Conservation (phyloP, 2,797 vertebrate genomes). For the Siniperca obscura region DNA sequence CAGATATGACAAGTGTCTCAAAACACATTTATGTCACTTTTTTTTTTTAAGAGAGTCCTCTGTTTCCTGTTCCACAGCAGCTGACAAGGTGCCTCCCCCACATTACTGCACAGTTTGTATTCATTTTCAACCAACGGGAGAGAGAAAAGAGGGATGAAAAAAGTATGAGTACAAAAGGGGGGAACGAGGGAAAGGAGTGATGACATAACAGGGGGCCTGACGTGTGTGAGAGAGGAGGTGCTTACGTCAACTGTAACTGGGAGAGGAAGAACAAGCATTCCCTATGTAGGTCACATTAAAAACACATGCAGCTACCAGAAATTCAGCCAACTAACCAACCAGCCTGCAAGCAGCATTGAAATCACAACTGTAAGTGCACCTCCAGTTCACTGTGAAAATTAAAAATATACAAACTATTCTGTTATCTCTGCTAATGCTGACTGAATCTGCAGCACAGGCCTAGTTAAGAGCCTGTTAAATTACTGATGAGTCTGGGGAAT, state of each 20-base stretch:
- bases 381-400: slow-evolving; percentile 25
- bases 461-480: slow-evolving; percentile 40
- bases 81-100: slow-evolving; percentile 25
- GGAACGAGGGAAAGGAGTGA: slow-evolving; percentile 43
- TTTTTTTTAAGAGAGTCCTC: not conserved
- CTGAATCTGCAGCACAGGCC: slow-evolving; percentile 30
- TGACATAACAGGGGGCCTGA: slow-evolving; percentile 81
- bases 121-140: slow-evolving; percentile 51
- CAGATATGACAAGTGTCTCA: slow-evolving; percentile 1
- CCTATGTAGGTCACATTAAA: slow-evolving; percentile 87
- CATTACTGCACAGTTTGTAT: slow-evolving; percentile 38
- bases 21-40: not conserved
- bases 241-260: slow-evolving; percentile 86
- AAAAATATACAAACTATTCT: not conserved
- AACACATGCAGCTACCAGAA: slow-evolving; percentile 72
- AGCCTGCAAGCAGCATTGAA: slow-evolving; percentile 36
- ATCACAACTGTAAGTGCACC: slow-evolving; percentile 44
- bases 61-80: slow-evolving; percentile 15
- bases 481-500: slow-evolving; percentile 49
- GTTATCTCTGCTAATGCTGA: slow-evolving; percentile 22
- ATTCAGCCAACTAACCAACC: slow-evolving; percentile 68
- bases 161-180: slow-evolving; percentile 24
- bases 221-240: slow-evolving; percentile 65
- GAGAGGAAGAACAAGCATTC: slow-evolving; percentile 74
- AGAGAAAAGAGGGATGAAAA: slow-evolving; percentile 34